Conservation (phyloP, 53 echinoderm and acorn worm species). For the Echinometra lucunter region DNA sequence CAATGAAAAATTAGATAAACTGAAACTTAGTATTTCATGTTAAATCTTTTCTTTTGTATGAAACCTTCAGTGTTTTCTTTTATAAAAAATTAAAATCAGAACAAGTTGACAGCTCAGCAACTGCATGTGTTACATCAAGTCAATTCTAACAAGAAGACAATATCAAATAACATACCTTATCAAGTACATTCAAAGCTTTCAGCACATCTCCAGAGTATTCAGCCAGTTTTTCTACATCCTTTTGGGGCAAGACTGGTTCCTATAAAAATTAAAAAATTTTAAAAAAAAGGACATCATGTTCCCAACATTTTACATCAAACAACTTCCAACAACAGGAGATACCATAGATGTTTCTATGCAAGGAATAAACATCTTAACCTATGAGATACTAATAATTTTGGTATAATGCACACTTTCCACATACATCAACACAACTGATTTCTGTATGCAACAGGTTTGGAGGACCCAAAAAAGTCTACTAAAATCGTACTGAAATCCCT, state of each 20-base stretch:
- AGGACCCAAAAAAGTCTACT: background rate
- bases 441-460: background rate
- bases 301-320: background rate
- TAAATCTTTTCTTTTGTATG: too few species aligned
- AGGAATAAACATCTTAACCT: background rate
- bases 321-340: background rate
- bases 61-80: background rate
- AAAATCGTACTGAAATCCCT: background rate
- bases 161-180: slow-evolving; percentile 48
- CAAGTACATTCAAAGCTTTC: slow-evolving; percentile 41
- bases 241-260: slow-evolving; percentile 59
- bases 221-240: slow-evolving; percentile 34
- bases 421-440: too few species aligned
- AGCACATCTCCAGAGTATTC: slow-evolving; percentile 23
- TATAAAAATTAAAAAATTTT: background rate
- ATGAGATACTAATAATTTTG: too few species aligned
- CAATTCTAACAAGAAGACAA: background rate
- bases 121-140: background rate
- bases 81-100: background rate
- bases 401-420: too few species aligned
- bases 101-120: background rate
- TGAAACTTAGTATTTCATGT: too few species aligned
- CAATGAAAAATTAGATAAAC: too few species aligned
- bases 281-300: background rate
- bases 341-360: background rate